Evolutionary conservation across 1,140 invertebrate species (phyloP), one percentile per base, ranked within the genome.

Genomic region (Charaxes varanes): DNA sequence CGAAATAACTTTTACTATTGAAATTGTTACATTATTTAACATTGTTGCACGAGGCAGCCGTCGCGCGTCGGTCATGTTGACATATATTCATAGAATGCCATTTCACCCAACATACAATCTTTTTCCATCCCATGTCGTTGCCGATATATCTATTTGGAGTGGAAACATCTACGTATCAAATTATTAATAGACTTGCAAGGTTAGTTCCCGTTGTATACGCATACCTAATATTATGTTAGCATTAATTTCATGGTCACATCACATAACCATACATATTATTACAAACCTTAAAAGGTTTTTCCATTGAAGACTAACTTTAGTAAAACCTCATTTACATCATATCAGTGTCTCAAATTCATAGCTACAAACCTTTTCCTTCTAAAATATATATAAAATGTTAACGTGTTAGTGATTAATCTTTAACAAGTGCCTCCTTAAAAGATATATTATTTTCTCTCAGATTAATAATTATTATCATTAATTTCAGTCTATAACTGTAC

Each of bases 151-250:
- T 70, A 71, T 64, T 72, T 66, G 47, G 53, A 73, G 57, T 66
- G 56, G 52, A 62, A 66, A 67, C 56, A 67, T 68, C 55, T 65
- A 71, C 69, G 65, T 76, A 72, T 74, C 62, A 63, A 62, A 64
- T 66, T 84, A 84, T 82, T 79, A 80, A 77, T 84, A 84, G 77
- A 68, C 56, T n/a, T 58, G 53, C 80, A 84, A 84, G 80, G 80
- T 82, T 79, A 72, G 59, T 53, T 62, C 64, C 65, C 55, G 54
- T 66, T 70, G 64, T 62, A 62, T 51, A 65, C 14, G 21, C 31
- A 47, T 31, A 47, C 31, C 30, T 47, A 47, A 41, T 40, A 28
- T 21, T 24, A 32, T 34, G 41, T 28, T 56, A 45, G 41, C 45
- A 53, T n/a, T n/a, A n/a, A 55, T 55, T 56, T 59, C 52, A 58